phyloP scores from a whole-genome alignment of 2,113 vertebrate species.

The cattle (Bos taurus) region ARS-UCD2.0 NC_037336.1:89287001-89287500 shows the following conservation, averaged over 20 bases:
- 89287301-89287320: background rate
- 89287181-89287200: background rate
- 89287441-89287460: background rate
- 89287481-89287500: background rate
- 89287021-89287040: background rate
- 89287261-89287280: background rate
- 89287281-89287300: constrained; percentile 17
- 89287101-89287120: background rate
- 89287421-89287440: background rate
- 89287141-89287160: background rate
- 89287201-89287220: background rate
- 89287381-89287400: background rate
- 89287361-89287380: background rate
- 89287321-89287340: background rate
- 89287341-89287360: background rate
- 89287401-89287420: background rate
- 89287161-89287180: background rate
- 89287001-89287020: background rate
- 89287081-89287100: background rate
- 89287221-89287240: constrained; percentile 12
- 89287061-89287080: background rate
- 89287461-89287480: background rate
- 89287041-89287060: background rate
- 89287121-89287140: background rate
- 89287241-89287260: background rate